Evolutionary conservation across 2,113 vertebrate genomes (phyloP).

Genomic region (Mastomys natalensis): DNA sequence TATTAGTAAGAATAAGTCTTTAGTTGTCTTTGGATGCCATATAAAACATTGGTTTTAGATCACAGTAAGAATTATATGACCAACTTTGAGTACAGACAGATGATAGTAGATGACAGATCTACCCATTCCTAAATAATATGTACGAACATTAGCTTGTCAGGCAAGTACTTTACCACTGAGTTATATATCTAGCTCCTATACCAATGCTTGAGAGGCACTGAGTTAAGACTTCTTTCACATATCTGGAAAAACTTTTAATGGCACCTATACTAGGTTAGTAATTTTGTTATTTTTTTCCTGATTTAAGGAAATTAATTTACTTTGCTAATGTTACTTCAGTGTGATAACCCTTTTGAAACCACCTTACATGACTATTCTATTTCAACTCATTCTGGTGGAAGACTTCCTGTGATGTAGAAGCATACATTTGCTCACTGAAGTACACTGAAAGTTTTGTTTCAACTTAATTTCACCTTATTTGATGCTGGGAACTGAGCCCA

Average conservation of each 20-base stretch:
- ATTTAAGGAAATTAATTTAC: slow-evolving; percentile 26
- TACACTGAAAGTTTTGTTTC: neutral
- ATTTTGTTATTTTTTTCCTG: slow-evolving; percentile 10
- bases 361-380: neutral
- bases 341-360: slow-evolving; percentile 19
- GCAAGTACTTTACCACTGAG: neutral
- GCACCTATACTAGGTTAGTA: neutral
- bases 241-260: neutral
- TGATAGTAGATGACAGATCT: neutral
- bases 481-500: neutral
- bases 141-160: neutral
- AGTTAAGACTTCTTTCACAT: neutral
- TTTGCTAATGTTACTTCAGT: slow-evolving; percentile 39
- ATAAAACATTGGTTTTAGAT: neutral
- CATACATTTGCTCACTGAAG: neutral
- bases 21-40: slow-evolving; percentile 41
- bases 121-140: neutral
- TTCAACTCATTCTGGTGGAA: neutral
- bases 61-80: slow-evolving; percentile 6
- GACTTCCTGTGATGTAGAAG: neutral
- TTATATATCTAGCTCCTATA: neutral
- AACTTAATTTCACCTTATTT: neutral
- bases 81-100: neutral
- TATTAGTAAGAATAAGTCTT: slow-evolving; percentile 22
- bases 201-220: slow-evolving; percentile 14